Evolutionary conservation across 2,888 invertebrate genomes (phyloP).

Genomic region (Calliphora vomitoria): DNA sequence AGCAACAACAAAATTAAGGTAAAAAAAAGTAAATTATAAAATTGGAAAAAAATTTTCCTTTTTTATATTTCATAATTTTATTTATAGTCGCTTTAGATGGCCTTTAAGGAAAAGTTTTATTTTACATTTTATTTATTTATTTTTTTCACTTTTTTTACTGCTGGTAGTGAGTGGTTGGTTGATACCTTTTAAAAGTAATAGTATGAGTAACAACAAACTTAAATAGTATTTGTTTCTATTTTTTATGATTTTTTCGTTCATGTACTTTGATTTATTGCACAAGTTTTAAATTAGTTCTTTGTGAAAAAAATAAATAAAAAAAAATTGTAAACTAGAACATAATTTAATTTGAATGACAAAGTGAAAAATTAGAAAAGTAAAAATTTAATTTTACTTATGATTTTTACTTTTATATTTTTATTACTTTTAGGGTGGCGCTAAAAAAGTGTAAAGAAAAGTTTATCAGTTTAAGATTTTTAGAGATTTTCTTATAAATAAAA

Average conservation of each 20-base stretch:
- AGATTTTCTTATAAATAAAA: too few species aligned
- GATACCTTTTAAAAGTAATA: slow-evolving; percentile 36
- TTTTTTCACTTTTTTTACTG: neutral
- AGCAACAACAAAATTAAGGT: slow-evolving; percentile 22
- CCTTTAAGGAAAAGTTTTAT: slow-evolving; percentile 18
- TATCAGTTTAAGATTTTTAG: too few species aligned
- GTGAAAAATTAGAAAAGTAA: neutral
- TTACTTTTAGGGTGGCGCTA: too few species aligned
- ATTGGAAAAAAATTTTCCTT: slow-evolving; percentile 34
- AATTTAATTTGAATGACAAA: slow-evolving; percentile 53
- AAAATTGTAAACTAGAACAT: neutral
- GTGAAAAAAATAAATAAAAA: neutral
- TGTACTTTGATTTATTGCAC: slow-evolving; percentile 45
- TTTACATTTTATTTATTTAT: slow-evolving; percentile 16
- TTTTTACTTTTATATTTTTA: too few species aligned
- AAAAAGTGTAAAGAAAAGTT: too few species aligned
- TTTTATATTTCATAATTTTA: slow-evolving; percentile 50
- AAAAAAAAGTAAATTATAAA: slow-evolving; percentile 52
- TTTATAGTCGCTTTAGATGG: slow-evolving; percentile 20
- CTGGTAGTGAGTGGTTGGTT: slow-evolving; percentile 5
- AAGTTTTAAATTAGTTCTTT: slow-evolving; percentile 46
- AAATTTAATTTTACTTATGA: neutral
- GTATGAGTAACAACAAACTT: slow-evolving; percentile 22
- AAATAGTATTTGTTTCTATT: slow-evolving; percentile 16
- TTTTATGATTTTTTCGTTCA: neutral